phyloP scores from a whole-genome alignment of 2,113 vertebrate genomes.

The Paracanthobrama guichenoti region DNA sequence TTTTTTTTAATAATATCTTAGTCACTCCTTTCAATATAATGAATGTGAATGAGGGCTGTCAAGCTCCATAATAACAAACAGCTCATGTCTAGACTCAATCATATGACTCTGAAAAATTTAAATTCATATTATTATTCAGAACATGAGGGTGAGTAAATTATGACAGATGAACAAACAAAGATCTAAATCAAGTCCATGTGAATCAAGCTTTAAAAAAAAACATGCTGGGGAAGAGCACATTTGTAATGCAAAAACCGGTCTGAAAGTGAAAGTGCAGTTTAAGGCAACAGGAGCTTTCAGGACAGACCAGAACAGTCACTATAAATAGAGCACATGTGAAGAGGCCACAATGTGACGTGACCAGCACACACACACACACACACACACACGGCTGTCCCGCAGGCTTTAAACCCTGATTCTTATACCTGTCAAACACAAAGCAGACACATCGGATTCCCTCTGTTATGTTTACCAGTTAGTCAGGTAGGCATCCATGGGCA shows the following conservation, averaged over 20 bases:
- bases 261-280: constrained; percentile 8
- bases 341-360: constrained; percentile 67
- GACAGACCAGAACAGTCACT: constrained; percentile 61
- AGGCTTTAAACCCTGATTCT: constrained; percentile 42
- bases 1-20: not conserved
- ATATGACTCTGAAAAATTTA: not conserved
- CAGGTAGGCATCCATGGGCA: constrained; percentile 21
- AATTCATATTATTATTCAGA: not conserved
- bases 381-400: constrained; percentile 52
- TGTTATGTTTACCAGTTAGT: constrained; percentile 6
- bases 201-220: not conserved
- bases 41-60: not conserved
- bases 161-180: not conserved
- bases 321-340: constrained; percentile 76
- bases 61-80: not conserved
- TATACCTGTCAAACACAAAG: constrained; percentile 57
- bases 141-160: not conserved
- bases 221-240: not conserved
- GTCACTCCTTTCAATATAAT: not conserved
- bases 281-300: constrained; percentile 57
- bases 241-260: not conserved
- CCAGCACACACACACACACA: constrained; percentile 27
- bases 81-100: too few species aligned
- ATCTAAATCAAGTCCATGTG: not conserved
- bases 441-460: not conserved